Conservation (phyloP, 2,113 vertebrate species). For the Leptosomus discolor region DNA sequence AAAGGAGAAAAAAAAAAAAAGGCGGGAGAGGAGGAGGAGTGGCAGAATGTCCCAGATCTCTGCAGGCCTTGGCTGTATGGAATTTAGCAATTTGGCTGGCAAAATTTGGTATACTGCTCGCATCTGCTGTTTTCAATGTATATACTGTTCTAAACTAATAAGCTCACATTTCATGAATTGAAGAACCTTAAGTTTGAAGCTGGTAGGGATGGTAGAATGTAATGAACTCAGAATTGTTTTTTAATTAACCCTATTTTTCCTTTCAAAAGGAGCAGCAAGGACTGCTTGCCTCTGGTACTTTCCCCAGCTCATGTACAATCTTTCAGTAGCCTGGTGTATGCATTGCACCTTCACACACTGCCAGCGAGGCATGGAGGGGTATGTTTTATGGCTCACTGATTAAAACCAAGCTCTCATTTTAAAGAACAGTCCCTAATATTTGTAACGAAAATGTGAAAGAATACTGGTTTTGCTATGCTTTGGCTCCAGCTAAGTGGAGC, state of each 20-base stretch:
- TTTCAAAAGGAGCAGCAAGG: not conserved
- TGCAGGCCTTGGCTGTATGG: not conserved
- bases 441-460: not conserved
- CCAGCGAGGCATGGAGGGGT: not conserved
- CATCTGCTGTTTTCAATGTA: not conserved
- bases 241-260: not conserved
- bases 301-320: too few species aligned
- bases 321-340: not conserved
- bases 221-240: not conserved
- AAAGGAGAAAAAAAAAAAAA: too few species aligned
- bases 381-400: not conserved
- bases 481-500: not conserved
- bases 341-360: not conserved
- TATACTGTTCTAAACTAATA: not conserved
- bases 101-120: not conserved
- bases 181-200: not conserved
- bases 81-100: not conserved
- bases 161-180: not conserved
- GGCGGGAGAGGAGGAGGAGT: rapidly evolving
- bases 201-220: not conserved
- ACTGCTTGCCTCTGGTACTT: not conserved
- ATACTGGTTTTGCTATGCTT: not conserved
- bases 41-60: not conserved
- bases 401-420: not conserved
- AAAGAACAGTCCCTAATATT: not conserved